Base-by-base conservation (phyloP, 1,140 invertebrate genomes). In the Bombus sibiricus region DNA sequence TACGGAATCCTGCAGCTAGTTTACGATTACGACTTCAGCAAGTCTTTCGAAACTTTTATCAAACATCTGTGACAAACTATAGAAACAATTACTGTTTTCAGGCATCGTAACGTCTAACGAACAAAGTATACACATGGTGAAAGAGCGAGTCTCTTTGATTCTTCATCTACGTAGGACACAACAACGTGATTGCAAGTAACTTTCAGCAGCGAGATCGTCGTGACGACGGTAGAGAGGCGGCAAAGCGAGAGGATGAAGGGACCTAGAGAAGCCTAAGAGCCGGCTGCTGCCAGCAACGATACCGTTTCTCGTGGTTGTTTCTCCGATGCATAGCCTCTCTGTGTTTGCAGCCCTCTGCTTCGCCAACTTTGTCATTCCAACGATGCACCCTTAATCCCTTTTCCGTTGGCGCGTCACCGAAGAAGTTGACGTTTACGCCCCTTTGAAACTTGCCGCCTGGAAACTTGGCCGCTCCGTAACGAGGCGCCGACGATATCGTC, bases 251-350 rank as follows among this genome's bases (percentile, higher is more conserved):
- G 69, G 53, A 76, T 64, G 88, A 59, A 39, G 78, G 59, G 71
- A 64, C 75, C 86, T 82, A 81, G 86, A 89, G 28, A n/a, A 87
- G 79, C 79, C 88, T 90, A 90, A 90, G 88, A 90, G 89, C 81
- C 83, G 86, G 82, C 80, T 89, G 81, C 89, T 57, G 81, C 85
- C 80, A 68, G 43, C 66, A 78, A 81, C 75, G 77, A 80, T 80
- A 81, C 76, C 88, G 82, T 88, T 90, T 79, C 39, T 81, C 86
- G 81, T 81, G 59, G 73, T 73, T 77, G 89, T 86, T 89, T 83
- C 88, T 76, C 83, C 75, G 79, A 43, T 68, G 13, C 77, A 57
- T 59, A 62, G 84, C 81, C 81, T 83, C 78, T 80, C n/a, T n/a
- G 28, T 62, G 78, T 75, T 76, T 53, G 53, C 81, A 80, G 74